A percentile compares a stretch with the other conserved stretches of the same genome.
Evolutionary conservation across 1,140 invertebrate genomes (phyloP).

Genomic region (Tribolium castaneum): DNA sequence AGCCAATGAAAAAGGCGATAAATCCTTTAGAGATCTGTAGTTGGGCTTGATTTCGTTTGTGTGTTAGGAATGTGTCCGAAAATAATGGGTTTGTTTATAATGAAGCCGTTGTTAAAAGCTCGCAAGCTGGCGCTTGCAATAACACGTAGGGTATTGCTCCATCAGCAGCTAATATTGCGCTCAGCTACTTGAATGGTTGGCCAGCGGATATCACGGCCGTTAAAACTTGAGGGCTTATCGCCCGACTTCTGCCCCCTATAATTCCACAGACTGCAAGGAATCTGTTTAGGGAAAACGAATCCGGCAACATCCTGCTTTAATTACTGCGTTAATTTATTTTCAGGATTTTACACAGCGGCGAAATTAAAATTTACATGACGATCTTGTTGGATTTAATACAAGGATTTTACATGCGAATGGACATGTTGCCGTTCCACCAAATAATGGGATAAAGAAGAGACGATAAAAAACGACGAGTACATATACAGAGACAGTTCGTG

Average conservation of each 20-base stretch:
- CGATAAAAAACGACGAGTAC: constrained; percentile 31
- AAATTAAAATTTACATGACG: constrained; percentile 39
- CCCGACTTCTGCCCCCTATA: constrained; percentile 36
- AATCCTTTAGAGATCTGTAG: too few relatives aligned
- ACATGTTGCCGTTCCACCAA: constrained; percentile 19
- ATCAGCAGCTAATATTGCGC: constrained; percentile 49
- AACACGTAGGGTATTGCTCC: constrained; percentile 47
- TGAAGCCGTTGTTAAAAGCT: constrained; percentile 40
- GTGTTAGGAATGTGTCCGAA: not conserved
- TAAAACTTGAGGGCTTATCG: constrained; percentile 49
- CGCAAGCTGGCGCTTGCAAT: constrained; percentile 47
- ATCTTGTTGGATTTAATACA: constrained; percentile 25
- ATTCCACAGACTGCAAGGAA: constrained; percentile 31
- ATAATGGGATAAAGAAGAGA: constrained; percentile 26
- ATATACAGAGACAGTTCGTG: constrained; percentile 43
- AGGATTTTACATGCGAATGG: constrained; percentile 29
- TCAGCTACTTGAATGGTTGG: constrained; percentile 26
- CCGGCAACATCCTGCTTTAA: constrained; percentile 42
- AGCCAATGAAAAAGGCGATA: too few relatives aligned
- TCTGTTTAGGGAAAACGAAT: constrained; percentile 36
- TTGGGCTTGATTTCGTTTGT: not conserved
- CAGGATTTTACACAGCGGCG: constrained; percentile 23
- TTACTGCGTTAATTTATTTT: constrained; percentile 38
- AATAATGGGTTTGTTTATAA: constrained; percentile 47
- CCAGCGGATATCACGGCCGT: constrained; percentile 46